Base-by-base conservation (phyloP, 2,888 invertebrate species). In the Hermaeophaga mercurialis region DNA sequence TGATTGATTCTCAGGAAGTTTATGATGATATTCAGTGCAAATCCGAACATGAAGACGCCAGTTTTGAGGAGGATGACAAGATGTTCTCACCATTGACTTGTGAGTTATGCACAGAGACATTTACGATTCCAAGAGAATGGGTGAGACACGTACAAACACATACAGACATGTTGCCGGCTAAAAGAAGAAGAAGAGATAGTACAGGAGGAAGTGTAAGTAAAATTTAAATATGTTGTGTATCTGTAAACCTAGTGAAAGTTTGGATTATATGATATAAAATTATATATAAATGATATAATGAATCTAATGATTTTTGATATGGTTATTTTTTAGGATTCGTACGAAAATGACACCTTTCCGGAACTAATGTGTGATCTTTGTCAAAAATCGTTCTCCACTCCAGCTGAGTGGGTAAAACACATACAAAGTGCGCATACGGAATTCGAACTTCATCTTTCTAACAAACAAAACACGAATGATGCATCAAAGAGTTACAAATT, bases 331-430 rank as follows among this genome's bases (percentile, higher is more conserved):
- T 83, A 72, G 70, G 70, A 86, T 41, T 85, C 87, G 68, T 85
- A 87, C 69, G 84, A 86, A 31, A 85, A 86, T 60, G 88, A 88
- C 59, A 86, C 80, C 47, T 82, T 81, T 67, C 83, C 90, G n/a
- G 82, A 90, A 34, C 78, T 91, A 5, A 85, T 87, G 52, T 91
- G 91, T 75, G 90, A 91, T 70, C 79, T 91, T 12, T 91, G 91
- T 69, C 88, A 82, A 81, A 88, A 82, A 81, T 81, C 80, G 76
- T 88, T 87, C 79, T 84, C 87, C 38, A 90, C 90, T 58, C 91
- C 92, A 0, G 91, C 86, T 14, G 91, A 91, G 77, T 92, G 92
- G 92, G 92, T 92, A 39, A 86, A 90, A 3, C 92, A 92, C 72
- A 88, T 92, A 72, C 91, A 91, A 74, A 88, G 85, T 72, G 86